phyloP scores from a whole-genome alignment of 2,888 invertebrate species.

The Apodemia duryi region DNA sequence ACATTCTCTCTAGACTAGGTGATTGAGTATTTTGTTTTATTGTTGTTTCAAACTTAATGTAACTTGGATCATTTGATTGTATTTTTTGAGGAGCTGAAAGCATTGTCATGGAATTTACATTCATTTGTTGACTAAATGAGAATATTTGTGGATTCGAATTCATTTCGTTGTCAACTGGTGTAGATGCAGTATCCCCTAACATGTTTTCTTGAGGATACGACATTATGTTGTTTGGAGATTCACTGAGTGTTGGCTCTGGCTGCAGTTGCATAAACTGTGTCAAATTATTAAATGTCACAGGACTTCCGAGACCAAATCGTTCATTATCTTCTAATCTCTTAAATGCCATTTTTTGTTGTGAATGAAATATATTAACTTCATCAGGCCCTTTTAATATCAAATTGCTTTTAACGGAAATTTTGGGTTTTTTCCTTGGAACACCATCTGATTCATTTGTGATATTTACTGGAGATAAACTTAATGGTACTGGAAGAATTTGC shows the following conservation, averaged over 20 bases:
- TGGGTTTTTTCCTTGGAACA: conserved; percentile 66
- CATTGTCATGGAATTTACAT: conserved; percentile 58
- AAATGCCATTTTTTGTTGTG: conserved; percentile 73
- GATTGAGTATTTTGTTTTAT: conserved; percentile 73
- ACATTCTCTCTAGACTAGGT: conserved; percentile 67
- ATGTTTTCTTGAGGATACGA: conserved; percentile 56
- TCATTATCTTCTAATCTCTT: conserved; percentile 64
- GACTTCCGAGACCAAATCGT: conserved; percentile 58
- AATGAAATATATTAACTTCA: conserved; percentile 71
- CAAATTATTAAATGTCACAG: conserved; percentile 69
- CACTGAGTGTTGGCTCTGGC: conserved; percentile 57
- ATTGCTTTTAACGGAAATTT: conserved; percentile 76
- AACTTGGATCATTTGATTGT: conserved; percentile 62
- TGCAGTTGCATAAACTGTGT: conserved; percentile 71
- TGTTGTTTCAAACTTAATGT: conserved; percentile 68
- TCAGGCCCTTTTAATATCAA: conserved; percentile 72
- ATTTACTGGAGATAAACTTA: conserved; percentile 61
- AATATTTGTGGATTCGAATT: conserved; percentile 57
- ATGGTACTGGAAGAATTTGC: conserved; percentile 65
- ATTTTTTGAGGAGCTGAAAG: conserved; percentile 62
- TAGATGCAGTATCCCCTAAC: conserved; percentile 50
- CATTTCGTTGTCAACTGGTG: conserved; percentile 54
- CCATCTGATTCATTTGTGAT: conserved; percentile 53
- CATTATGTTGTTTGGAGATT: conserved; percentile 58
- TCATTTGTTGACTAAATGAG: conserved; percentile 64